These are phyloP conservation scores for Ataeniobius toweri DNA, from an alignment of 2,797 vertebrate genomes.

Conservation along the genomic window DNA sequence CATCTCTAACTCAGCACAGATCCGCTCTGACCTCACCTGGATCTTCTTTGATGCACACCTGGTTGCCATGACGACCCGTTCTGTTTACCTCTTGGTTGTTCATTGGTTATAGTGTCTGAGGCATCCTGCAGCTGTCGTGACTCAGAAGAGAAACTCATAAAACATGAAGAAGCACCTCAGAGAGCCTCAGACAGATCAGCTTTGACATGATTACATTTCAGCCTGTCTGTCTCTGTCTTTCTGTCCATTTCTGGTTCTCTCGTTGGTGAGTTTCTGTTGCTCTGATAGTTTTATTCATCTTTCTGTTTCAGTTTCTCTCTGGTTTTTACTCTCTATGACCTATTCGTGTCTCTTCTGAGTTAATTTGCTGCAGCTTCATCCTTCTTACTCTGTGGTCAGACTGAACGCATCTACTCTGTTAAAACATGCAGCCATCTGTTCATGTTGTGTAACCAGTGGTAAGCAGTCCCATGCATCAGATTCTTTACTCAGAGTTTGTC, in stretches of 20 bases:
- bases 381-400: too few relatives aligned
- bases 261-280: too few relatives aligned
- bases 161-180: too few relatives aligned
- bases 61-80: neutral
- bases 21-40: too few relatives aligned
- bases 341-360: neutral
- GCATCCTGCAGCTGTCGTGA: neutral
- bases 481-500: neutral
- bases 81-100: neutral
- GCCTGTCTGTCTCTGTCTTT: too few relatives aligned
- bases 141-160: neutral
- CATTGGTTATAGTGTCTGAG: neutral
- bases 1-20: too few relatives aligned
- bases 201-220: too few relatives aligned
- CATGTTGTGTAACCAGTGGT: too few relatives aligned
- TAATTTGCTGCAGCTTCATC: neutral
- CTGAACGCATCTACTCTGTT: neutral
- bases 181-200: too few relatives aligned
- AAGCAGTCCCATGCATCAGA: neutral
- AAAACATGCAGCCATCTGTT: neutral
- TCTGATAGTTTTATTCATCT: neutral
- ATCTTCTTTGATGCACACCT: neutral
- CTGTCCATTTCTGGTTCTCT: too few relatives aligned
- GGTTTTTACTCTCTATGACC: neutral
- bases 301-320: neutral